phyloP scores from a whole-genome alignment of 2,888 invertebrate species.

The Hypercompe scribonia region DNA sequence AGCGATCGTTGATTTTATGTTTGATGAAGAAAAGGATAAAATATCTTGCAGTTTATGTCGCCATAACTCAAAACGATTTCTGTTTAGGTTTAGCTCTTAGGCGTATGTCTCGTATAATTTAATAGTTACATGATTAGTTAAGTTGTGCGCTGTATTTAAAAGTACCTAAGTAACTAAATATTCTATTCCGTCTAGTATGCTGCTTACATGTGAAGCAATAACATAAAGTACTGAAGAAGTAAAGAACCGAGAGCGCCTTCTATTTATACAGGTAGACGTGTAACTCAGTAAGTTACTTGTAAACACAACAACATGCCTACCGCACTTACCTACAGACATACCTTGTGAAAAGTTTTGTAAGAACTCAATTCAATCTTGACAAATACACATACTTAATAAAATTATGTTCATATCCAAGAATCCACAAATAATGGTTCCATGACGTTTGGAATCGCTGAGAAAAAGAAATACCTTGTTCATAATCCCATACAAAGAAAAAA shows the following conservation, averaged over 20 bases:
- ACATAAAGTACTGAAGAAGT: background rate
- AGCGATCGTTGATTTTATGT: background rate
- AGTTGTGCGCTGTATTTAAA: background rate
- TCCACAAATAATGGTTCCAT: constrained; percentile 53
- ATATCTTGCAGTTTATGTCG: background rate
- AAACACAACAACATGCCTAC: constrained; percentile 25
- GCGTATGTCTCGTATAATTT: background rate
- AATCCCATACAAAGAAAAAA: constrained; percentile 80
- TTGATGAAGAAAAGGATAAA: background rate
- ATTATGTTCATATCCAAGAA: constrained; percentile 47
- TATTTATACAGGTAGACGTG: constrained; percentile 11
- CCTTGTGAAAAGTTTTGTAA: constrained; percentile 34
- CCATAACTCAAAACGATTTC: background rate
- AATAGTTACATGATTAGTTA: background rate
- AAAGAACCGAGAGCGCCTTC: constrained; percentile 1
- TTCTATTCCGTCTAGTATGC: background rate
- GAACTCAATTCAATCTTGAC: constrained; percentile 27
- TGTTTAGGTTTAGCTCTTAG: background rate
- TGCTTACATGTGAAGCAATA: background rate
- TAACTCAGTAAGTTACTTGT: constrained; percentile 18
- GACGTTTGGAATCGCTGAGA: constrained; percentile 66
- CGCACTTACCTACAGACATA: constrained; percentile 12
- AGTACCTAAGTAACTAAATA: background rate
- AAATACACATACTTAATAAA: constrained; percentile 45
- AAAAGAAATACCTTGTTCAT: constrained; percentile 78